A percentile compares a stretch with the other conserved stretches of the same genome.
Evolutionary conservation across 2,797 vertebrate species (phyloP).

Genomic region (Carduelis carduelis): DNA sequence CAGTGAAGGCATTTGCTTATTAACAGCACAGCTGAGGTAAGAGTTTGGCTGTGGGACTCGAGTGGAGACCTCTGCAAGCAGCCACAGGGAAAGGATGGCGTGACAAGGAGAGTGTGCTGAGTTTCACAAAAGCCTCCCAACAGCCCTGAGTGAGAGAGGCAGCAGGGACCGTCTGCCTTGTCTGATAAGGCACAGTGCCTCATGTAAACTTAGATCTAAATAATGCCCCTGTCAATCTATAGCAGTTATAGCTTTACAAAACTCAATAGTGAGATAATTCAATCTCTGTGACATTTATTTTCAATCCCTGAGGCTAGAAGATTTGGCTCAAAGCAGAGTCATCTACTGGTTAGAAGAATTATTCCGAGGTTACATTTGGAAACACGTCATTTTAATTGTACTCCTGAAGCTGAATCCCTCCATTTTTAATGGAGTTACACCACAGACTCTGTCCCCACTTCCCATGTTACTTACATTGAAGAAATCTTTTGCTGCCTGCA

Average conservation of each 20-base stretch:
- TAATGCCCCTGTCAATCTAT: background rate
- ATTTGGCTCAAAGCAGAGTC: background rate
- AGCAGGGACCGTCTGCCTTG: background rate
- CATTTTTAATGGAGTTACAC: background rate
- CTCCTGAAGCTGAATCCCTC: background rate
- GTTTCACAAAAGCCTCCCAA: background rate
- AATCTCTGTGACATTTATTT: background rate
- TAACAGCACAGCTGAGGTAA: background rate
- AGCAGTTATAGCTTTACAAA: background rate
- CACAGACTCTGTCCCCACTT: background rate
- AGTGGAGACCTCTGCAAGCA: background rate
- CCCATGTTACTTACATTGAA: background rate
- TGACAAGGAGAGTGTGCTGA: rapidly evolving
- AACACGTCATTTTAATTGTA: background rate
- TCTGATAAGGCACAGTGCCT: background rate
- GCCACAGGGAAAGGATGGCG: rapidly evolving
- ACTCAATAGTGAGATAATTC: background rate
- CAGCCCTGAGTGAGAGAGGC: rapidly evolving
- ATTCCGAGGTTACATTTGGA: background rate
- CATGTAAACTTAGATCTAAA: background rate
- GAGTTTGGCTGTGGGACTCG: background rate
- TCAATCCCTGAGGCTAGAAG: background rate
- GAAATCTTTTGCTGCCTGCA: background rate
- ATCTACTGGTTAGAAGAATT: background rate
- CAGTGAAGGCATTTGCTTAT: background rate